These are phyloP conservation scores for Neosilurus hyrtlii DNA, from an alignment of 2,797 vertebrate genomes.

Conservation along the genomic window DNA sequence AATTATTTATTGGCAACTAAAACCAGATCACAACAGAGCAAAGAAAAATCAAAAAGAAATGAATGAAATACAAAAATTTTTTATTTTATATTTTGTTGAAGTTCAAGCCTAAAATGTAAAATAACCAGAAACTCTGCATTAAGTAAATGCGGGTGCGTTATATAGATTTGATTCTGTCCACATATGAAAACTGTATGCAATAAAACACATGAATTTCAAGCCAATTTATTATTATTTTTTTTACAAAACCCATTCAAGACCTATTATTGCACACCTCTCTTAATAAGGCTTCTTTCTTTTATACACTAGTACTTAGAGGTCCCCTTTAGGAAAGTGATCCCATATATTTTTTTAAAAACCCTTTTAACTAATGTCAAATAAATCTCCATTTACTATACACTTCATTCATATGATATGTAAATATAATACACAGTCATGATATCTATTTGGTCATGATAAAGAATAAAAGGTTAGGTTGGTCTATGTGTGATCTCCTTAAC, in stretches of 20 bases:
- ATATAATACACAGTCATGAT: constrained; percentile 34
- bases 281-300: constrained; percentile 70
- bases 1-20: not conserved
- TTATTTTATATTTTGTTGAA: not conserved
- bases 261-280: constrained; percentile 76
- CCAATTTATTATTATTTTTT: not conserved
- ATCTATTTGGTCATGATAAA: constrained; percentile 46
- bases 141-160: no score
- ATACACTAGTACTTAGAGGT: constrained; percentile 45
- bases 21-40: constrained; percentile 4
- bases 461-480: constrained; percentile 38
- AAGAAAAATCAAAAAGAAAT: not conserved
- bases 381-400: constrained; percentile 45
- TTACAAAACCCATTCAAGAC: constrained; percentile 39
- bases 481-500: not conserved
- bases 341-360: constrained; percentile 49
- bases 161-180: no score
- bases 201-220: constrained; percentile 44
- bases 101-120: not conserved
- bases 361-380: constrained; percentile 18
- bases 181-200: not conserved
- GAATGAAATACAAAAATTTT: not conserved
- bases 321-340: constrained; percentile 53
- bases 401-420: constrained; percentile 41
- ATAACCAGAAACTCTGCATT: not conserved